A percentile compares a stretch with the other conserved stretches of the same genome.
Evolutionary conservation across 2,888 invertebrate species (phyloP).

Genomic region (Apeira syringaria): DNA sequence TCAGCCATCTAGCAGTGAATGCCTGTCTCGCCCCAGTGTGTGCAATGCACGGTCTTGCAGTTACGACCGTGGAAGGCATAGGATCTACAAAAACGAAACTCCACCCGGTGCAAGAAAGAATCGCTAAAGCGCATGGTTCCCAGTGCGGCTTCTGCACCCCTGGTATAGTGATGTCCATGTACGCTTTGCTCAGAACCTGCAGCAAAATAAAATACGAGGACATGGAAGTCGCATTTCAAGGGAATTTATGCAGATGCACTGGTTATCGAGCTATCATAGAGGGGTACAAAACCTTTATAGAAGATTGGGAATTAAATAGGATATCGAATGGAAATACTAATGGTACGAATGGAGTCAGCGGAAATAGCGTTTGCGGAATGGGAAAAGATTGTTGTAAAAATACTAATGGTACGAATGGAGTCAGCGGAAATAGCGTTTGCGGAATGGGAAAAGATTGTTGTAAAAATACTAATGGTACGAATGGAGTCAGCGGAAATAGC

Average conservation of each 20-base stretch:
- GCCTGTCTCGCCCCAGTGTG: slow-evolving; percentile 93
- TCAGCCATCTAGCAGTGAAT: slow-evolving; percentile 90
- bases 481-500: slow-evolving; percentile 37
- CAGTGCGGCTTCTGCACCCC: slow-evolving; percentile 96
- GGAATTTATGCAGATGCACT: slow-evolving; percentile 92
- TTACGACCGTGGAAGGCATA: slow-evolving; percentile 94
- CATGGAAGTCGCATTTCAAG: slow-evolving; percentile 90
- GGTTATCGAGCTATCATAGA: slow-evolving; percentile 94
- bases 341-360: slow-evolving; percentile 31
- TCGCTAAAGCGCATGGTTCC: slow-evolving; percentile 93
- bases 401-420: slow-evolving; percentile 34
- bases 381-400: too few species aligned
- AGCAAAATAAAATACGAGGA: slow-evolving; percentile 79
- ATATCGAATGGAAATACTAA: slow-evolving; percentile 38
- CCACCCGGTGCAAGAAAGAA: slow-evolving; percentile 92
- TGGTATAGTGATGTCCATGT: slow-evolving; percentile 97
- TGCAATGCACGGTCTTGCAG: slow-evolving; percentile 90
- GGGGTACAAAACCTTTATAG: slow-evolving; percentile 90
- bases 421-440: slow-evolving; percentile 24
- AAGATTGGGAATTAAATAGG: slow-evolving; percentile 86
- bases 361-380: too few species aligned
- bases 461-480: slow-evolving; percentile 30
- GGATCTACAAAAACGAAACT: slow-evolving; percentile 88
- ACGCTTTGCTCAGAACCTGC: slow-evolving; percentile 87
- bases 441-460: too few species aligned